Evolutionary conservation across 2,888 invertebrate genomes (phyloP).

Genomic region (Chrysina gloriosa): DNA sequence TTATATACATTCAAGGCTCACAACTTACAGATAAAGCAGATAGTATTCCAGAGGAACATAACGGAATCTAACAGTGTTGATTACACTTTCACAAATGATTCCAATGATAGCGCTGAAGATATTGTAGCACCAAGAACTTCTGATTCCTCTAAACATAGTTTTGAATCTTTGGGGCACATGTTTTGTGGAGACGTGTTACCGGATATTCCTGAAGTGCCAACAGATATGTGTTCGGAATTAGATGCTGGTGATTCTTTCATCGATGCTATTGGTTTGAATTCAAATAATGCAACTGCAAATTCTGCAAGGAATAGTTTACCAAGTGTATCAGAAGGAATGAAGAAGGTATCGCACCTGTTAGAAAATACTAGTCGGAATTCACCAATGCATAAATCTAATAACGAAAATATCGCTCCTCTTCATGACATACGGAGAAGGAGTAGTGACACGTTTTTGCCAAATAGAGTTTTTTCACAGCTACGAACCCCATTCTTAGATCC

Average conservation of each 20-base stretch:
- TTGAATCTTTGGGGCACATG: conserved; percentile 42
- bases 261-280: conserved; percentile 54
- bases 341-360: conserved; percentile 40
- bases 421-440: conserved; percentile 1
- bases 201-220: conserved; percentile 36
- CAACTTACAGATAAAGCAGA: conserved; percentile 57
- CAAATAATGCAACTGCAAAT: conserved; percentile 27
- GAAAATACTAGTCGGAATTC: conserved; percentile 2
- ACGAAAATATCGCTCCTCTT: neutral
- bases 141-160: conserved; percentile 2
- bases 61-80: conserved; percentile 35
- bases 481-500: neutral
- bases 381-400: neutral
- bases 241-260: conserved; percentile 56
- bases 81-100: conserved; percentile 39
- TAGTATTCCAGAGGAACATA: conserved; percentile 42
- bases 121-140: neutral
- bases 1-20: conserved; percentile 67
- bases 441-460: neutral
- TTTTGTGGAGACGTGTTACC: conserved; percentile 38
- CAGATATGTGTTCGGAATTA: conserved; percentile 7
- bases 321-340: conserved; percentile 44
- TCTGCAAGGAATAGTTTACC: conserved; percentile 17
- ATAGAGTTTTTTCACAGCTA: neutral
- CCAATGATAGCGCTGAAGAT: conserved; percentile 19